Evolutionary conservation across 2,113 vertebrate genomes (phyloP).

Genomic region (Phainopepla nitens): DNA sequence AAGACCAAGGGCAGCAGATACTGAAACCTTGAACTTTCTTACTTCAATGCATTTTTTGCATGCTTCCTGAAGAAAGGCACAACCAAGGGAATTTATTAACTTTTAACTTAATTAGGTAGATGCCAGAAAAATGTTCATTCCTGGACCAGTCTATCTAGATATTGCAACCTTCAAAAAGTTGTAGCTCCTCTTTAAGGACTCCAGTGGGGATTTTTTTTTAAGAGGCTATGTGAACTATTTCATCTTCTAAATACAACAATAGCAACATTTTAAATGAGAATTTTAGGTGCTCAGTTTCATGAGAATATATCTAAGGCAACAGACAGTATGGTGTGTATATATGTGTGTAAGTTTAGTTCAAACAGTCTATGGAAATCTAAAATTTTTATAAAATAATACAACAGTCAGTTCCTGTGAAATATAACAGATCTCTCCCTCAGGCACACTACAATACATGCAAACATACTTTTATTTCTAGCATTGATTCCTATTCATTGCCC

Average conservation of each 20-base stretch:
- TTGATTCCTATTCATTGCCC: background rate
- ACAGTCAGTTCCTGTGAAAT: background rate
- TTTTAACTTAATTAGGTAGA: conserved; percentile 70
- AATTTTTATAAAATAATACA: background rate
- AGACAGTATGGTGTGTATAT: background rate
- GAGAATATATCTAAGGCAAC: background rate
- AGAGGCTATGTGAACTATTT: background rate
- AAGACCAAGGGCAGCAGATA: conserved; percentile 75
- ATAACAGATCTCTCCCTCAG: background rate
- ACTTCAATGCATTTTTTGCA: conserved; percentile 72
- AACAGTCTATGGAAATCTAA: background rate
- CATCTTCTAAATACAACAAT: background rate
- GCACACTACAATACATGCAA: background rate
- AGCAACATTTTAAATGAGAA: background rate
- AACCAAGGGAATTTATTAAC: conserved; percentile 68
- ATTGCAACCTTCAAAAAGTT: background rate
- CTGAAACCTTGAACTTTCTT: conserved; percentile 73
- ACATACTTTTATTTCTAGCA: background rate
- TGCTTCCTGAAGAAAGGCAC: conserved; percentile 70
- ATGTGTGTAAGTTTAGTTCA: background rate
- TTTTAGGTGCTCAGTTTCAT: background rate
- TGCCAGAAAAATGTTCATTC: conserved; percentile 22
- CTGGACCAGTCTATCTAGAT: background rate
- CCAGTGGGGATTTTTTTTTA: background rate
- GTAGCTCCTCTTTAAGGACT: background rate